Percentiles rank a stretch among this genome's conserved stretches.
These are phyloP conservation scores for Hirtodrosophila duncani DNA, from an alignment of 2,888 invertebrate genomes.

Conservation along the genomic window DNA sequence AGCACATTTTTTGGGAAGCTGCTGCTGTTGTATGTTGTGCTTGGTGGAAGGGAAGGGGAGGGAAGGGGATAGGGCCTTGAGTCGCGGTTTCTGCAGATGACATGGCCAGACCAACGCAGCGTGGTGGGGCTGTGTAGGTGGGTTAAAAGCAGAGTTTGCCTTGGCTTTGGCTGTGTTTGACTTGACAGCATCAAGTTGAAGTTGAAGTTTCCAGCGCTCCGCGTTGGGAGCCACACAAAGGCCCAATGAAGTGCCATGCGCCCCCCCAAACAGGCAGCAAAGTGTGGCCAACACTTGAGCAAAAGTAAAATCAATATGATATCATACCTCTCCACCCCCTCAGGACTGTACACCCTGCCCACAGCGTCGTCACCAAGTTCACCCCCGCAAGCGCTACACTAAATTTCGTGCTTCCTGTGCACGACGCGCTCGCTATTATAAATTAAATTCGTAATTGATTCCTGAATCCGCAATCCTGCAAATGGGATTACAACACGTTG, in stretches of 20 bases:
- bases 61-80: background rate
- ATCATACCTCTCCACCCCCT: background rate
- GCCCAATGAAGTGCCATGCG: constrained; percentile 56
- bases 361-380: background rate
- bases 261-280: constrained; percentile 5
- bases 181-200: constrained; percentile 59
- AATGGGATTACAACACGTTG: constrained; percentile 75
- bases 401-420: constrained; percentile 55
- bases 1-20: constrained; percentile 18
- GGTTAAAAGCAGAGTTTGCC: no score
- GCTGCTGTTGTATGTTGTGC: constrained; percentile 31
- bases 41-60: background rate
- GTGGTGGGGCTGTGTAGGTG: no score
- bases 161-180: constrained; percentile 23
- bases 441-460: constrained; percentile 74
- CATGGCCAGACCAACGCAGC: no score
- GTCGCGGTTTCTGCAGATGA: no score
- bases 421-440: constrained; percentile 59
- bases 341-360: background rate
- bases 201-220: no score
- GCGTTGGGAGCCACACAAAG: constrained; percentile 23
- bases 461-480: constrained; percentile 74
- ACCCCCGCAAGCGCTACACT: constrained; percentile 24
- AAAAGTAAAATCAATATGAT: constrained; percentile 45
- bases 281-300: constrained; percentile 32